Percentiles rank a stretch among this genome's conserved stretches.
Conservation (phyloP, 2,113 vertebrate species). For the Eidolon helvum region DNA sequence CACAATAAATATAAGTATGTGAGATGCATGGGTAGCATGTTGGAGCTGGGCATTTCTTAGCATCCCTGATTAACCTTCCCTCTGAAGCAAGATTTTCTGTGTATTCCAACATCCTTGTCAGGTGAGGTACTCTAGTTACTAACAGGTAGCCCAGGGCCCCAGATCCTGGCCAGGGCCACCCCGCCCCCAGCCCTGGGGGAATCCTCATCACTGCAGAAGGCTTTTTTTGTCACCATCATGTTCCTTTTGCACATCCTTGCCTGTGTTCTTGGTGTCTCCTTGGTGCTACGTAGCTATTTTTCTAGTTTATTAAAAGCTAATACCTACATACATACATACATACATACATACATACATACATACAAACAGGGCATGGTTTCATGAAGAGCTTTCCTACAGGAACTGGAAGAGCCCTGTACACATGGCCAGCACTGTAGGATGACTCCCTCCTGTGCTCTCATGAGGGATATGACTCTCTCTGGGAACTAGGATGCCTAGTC, state of each 20-base stretch:
- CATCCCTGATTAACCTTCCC: background rate
- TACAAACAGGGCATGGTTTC: too few relatives aligned
- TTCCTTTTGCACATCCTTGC: background rate
- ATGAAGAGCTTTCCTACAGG: background rate
- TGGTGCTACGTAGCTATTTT: background rate
- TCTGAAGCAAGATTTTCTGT: background rate
- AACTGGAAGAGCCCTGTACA: background rate
- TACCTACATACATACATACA: too few relatives aligned
- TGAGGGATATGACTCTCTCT: background rate
- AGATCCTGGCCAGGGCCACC: background rate
- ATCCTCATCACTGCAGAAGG: background rate
- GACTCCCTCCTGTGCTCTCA: background rate
- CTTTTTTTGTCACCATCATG: fast-evolving
- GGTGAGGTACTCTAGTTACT: background rate
- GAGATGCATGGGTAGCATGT: background rate
- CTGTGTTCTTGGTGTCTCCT: background rate
- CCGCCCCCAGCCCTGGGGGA: too few relatives aligned
- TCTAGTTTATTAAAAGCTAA: slow-evolving; percentile 12
- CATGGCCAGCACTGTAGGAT: fast-evolving
- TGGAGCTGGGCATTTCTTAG: background rate
- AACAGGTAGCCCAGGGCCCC: background rate
- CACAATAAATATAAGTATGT: background rate
- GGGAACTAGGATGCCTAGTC: background rate
- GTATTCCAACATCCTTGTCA: background rate
- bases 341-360: too few relatives aligned